Evolutionary conservation across 2,113 vertebrate species (phyloP).

Genomic region (Fregata magnificens): DNA sequence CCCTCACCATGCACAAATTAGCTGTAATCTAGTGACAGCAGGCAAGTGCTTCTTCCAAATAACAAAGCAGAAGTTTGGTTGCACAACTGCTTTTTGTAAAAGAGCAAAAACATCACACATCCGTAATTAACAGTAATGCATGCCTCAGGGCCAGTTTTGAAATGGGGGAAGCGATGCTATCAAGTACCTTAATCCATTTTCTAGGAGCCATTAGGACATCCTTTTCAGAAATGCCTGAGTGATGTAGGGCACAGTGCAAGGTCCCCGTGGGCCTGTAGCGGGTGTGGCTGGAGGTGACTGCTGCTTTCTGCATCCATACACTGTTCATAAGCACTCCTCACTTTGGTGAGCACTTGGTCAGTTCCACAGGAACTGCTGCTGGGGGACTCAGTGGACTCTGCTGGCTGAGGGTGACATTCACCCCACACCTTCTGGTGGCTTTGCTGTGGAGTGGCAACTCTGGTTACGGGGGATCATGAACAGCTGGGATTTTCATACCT

Average conservation of each 20-base stretch:
- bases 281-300: background rate
- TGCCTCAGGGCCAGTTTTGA: background rate
- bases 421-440: background rate
- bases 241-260: background rate
- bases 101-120: background rate
- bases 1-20: background rate
- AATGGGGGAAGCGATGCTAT: background rate
- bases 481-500: background rate
- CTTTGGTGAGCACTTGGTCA: background rate
- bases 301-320: background rate
- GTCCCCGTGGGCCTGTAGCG: background rate
- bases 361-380: background rate
- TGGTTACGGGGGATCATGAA: fast-evolving
- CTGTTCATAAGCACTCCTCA: background rate
- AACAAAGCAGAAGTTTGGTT: background rate
- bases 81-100: background rate
- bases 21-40: background rate
- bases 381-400: background rate
- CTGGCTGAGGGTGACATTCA: background rate
- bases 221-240: background rate
- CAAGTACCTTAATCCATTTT: constrained; percentile 12
- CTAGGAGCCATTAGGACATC: background rate
- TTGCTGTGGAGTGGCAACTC: background rate
- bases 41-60: background rate
- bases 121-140: background rate